These are phyloP conservation scores for Talpa occidentalis DNA, from an alignment of 2,113 vertebrate genomes.

Conservation along the genomic window DNA sequence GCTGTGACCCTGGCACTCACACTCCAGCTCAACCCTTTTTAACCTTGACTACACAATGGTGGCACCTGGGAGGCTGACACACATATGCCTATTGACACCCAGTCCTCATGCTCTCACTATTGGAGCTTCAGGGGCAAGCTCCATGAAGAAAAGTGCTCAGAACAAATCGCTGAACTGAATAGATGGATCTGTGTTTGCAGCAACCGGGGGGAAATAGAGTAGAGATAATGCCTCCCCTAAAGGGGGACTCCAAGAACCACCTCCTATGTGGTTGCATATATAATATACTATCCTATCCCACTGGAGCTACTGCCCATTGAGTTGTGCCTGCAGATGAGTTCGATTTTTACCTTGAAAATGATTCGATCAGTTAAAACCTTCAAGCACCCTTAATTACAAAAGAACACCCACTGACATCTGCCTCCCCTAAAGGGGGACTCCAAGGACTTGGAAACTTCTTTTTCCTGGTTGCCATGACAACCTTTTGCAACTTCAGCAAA, in stretches of 20 bases:
- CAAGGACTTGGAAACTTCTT: constrained; percentile 75
- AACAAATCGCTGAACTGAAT: not conserved
- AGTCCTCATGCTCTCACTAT: not conserved
- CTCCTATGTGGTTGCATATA: no score
- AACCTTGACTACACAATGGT: not conserved
- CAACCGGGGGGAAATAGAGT: not conserved
- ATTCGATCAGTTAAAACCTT: constrained; percentile 69
- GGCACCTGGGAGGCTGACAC: not conserved
- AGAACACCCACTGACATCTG: constrained; percentile 67
- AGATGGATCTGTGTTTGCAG: not conserved
- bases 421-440: constrained; percentile 40
- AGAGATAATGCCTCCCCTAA: not conserved
- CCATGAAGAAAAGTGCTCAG: not conserved
- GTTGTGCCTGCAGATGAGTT: constrained; percentile 56
- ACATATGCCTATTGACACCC: not conserved
- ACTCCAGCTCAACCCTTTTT: not conserved
- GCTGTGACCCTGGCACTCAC: no score
- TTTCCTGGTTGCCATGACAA: constrained; percentile 81
- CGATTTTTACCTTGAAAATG: constrained; percentile 69
- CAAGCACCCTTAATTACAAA: constrained; percentile 40
- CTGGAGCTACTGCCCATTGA: not conserved
- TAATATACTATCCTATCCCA: no score
- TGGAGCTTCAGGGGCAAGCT: not conserved
- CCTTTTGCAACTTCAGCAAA: constrained; percentile 79
- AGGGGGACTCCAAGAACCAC: no score